A percentile compares a stretch with the other conserved stretches of the same genome.
These are phyloP conservation scores for Equus quagga DNA, from an alignment of 2,113 vertebrate species.

Conservation along the genomic window DNA sequence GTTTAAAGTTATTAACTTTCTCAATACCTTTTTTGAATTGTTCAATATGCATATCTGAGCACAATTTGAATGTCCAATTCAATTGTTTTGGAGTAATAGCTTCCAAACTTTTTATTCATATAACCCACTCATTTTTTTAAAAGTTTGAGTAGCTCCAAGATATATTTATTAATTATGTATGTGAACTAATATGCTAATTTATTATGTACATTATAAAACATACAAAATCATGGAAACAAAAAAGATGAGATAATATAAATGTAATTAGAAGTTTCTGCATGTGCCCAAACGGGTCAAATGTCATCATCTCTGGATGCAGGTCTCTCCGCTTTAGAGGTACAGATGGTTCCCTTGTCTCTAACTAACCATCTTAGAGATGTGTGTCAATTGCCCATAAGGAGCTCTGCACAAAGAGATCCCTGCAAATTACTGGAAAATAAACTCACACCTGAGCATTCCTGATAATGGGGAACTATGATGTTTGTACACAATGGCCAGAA, in stretches of 20 bases:
- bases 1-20: slow-evolving; percentile 23
- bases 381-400: background rate
- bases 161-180: background rate
- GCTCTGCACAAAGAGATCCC: background rate
- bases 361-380: too few relatives aligned
- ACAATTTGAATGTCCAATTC: background rate
- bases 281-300: background rate
- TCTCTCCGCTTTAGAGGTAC: background rate
- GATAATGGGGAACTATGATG: background rate
- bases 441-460: background rate
- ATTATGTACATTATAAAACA: background rate
- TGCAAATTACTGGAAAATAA: background rate
- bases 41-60: background rate
- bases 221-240: background rate
- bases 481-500: background rate
- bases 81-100: background rate
- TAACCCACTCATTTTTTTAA: background rate
- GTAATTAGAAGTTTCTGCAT: background rate
- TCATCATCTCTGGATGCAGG: background rate
- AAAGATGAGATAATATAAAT: background rate
- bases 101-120: background rate
- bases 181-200: background rate
- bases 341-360: background rate
- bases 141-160: background rate
- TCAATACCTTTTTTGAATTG: background rate